Conservation (phyloP, 2,888 invertebrate species). For the Cantharis flavilabris region DNA sequence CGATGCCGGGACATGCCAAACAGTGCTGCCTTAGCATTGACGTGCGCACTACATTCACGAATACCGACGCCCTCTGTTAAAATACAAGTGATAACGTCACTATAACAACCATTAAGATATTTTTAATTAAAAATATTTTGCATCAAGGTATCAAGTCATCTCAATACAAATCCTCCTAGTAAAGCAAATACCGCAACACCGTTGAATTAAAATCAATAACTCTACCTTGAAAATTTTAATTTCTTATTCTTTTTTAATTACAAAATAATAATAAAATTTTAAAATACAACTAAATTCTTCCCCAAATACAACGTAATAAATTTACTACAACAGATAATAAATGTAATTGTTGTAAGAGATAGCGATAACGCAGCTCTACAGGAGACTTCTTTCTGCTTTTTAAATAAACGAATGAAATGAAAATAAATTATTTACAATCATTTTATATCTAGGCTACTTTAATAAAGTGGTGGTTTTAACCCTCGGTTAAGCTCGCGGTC, state of each 20-base stretch:
- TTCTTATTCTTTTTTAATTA: background rate
- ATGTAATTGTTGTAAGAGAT: background rate
- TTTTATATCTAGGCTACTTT: background rate
- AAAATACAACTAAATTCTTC: too few relatives aligned
- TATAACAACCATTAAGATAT: background rate
- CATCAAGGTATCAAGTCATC: background rate
- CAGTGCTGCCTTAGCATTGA: slow-evolving; percentile 34
- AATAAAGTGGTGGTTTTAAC: background rate
- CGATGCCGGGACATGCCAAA: slow-evolving; percentile 36
- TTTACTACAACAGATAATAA: too few relatives aligned
- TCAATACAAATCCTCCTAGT: background rate
- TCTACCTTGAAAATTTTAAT: background rate
- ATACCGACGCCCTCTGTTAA: slow-evolving; percentile 35
- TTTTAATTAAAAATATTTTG: background rate
- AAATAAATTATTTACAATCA: background rate
- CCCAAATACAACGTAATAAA: too few relatives aligned
- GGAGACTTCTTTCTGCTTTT: background rate
- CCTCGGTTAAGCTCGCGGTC: too few relatives aligned
- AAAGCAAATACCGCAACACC: background rate
- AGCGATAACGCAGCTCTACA: background rate
- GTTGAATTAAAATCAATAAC: background rate
- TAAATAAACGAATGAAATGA: too few relatives aligned
- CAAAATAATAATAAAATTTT: too few relatives aligned
- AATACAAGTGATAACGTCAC: background rate
- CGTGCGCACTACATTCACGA: slow-evolving; percentile 31